These are phyloP conservation scores for Hydrolagus affinis DNA, from an alignment of 2,113 vertebrate species.

Conservation along the genomic window DNA sequence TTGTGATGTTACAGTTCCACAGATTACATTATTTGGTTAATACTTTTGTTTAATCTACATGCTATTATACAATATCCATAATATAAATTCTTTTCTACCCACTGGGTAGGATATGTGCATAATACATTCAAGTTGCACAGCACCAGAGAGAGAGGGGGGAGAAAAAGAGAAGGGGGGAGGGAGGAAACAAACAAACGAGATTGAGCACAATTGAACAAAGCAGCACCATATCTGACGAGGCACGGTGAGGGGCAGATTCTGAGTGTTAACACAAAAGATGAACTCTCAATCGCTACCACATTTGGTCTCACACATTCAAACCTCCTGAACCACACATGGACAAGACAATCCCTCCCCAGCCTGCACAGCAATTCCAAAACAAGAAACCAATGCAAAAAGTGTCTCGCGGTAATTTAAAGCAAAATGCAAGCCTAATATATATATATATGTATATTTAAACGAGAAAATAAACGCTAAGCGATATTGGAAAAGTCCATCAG, in stretches of 20 bases:
- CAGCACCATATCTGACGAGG: conserved; percentile 36
- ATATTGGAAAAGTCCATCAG: neutral
- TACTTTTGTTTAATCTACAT: conserved; percentile 28
- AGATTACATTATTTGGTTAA: conserved; percentile 29
- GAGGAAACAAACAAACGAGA: conserved; percentile 27
- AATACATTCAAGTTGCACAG: conserved; percentile 36
- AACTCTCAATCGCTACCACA: neutral
- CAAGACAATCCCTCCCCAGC: conserved; percentile 18
- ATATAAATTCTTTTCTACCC: conserved; percentile 34
- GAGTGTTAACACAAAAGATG: conserved; percentile 11
- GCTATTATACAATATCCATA: conserved; percentile 25
- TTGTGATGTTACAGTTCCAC: conserved; percentile 2
- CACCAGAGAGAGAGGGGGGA: conserved; percentile 34
- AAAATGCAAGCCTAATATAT: neutral
- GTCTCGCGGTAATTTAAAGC: neutral
- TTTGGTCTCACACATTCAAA: neutral
- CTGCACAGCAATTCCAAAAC: neutral
- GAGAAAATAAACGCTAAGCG: neutral
- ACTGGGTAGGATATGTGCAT: conserved; percentile 46
- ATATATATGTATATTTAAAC: neutral
- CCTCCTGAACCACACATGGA: conserved; percentile 30
- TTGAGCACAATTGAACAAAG: conserved; percentile 18
- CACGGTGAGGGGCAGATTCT: conserved; percentile 27
- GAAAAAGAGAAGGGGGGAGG: conserved; percentile 16
- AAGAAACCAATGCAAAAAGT: neutral